phyloP scores from a whole-genome alignment of 2,797 vertebrate species.

The Moxostoma hubbsi region DNA sequence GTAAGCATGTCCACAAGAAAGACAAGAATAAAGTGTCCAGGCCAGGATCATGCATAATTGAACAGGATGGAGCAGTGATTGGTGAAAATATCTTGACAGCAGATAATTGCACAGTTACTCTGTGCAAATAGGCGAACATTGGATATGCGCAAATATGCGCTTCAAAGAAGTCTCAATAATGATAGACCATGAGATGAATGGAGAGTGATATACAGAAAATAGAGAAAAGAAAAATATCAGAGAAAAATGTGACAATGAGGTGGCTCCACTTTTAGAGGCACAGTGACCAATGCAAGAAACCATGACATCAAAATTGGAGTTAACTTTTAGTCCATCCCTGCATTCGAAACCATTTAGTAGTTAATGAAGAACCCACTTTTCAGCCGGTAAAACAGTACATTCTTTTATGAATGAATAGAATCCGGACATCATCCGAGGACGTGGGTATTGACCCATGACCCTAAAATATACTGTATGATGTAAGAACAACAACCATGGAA shows the following conservation, averaged over 20 bases:
- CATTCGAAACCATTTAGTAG: too few relatives aligned
- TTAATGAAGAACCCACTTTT: too few relatives aligned
- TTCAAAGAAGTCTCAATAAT: constrained; percentile 37
- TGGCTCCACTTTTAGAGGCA: background rate
- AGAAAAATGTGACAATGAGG: background rate
- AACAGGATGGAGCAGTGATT: constrained; percentile 61
- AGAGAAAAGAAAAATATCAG: constrained; percentile 17
- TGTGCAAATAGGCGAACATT: constrained; percentile 54
- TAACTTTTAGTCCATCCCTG: too few relatives aligned
- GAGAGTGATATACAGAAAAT: constrained; percentile 7
- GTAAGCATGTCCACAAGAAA: background rate
- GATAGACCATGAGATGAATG: constrained; percentile 28
- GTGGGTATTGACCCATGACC: too few relatives aligned
- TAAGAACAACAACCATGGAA: too few relatives aligned
- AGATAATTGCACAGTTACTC: constrained; percentile 64
- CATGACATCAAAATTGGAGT: too few relatives aligned
- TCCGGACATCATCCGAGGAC: too few relatives aligned
- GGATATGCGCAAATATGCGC: constrained; percentile 55
- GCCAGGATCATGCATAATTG: constrained; percentile 61
- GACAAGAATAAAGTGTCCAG: constrained; percentile 19
- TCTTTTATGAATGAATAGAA: too few relatives aligned
- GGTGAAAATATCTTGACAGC: constrained; percentile 60
- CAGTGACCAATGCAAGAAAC: background rate
- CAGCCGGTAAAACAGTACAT: too few relatives aligned
- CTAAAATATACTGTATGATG: too few relatives aligned